phyloP scores from a whole-genome alignment of 2,797 vertebrate genomes.

The Hippopotamyrus pictus region DNA sequence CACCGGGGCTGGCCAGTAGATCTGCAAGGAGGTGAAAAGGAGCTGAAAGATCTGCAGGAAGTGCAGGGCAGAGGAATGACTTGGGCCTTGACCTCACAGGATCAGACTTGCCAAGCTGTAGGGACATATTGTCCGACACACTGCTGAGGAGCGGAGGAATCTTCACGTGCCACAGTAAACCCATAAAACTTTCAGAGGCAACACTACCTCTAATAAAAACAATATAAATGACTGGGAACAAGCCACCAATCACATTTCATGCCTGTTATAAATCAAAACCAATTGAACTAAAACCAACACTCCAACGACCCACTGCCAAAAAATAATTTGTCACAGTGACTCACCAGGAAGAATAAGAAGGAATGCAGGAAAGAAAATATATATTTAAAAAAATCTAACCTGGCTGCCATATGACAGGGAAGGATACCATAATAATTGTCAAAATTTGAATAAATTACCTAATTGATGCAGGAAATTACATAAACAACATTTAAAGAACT shows the following conservation, averaged over 20 bases:
- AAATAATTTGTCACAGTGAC: slow-evolving; percentile 17
- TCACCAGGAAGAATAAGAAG: not conserved
- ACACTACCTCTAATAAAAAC: not conserved
- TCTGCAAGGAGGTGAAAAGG: slow-evolving; percentile 55
- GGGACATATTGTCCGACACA: not conserved
- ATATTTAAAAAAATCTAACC: not conserved
- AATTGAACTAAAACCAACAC: slow-evolving; percentile 15
- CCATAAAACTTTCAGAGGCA: slow-evolving; percentile 11
- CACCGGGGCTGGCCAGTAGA: slow-evolving; percentile 90
- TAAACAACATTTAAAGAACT: not conserved
- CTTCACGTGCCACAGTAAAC: slow-evolving; percentile 7
- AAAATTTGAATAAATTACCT: not conserved
- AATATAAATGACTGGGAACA: not conserved
- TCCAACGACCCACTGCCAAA: not conserved
- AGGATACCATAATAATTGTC: not conserved
- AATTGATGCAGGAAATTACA: not conserved
- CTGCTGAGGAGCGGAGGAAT: not conserved
- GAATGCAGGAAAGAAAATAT: slow-evolving; percentile 3
- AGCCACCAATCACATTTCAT: not conserved
- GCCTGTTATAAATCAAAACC: slow-evolving; percentile 8
- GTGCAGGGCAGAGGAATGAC: slow-evolving; percentile 19
- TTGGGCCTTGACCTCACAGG: slow-evolving; percentile 36
- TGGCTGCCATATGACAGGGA: not conserved
- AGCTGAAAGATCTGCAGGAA: slow-evolving; percentile 29
- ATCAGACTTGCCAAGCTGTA: slow-evolving; percentile 35